Conservation (phyloP, 2,888 invertebrate genomes). For the Lapara coniferarum region DNA sequence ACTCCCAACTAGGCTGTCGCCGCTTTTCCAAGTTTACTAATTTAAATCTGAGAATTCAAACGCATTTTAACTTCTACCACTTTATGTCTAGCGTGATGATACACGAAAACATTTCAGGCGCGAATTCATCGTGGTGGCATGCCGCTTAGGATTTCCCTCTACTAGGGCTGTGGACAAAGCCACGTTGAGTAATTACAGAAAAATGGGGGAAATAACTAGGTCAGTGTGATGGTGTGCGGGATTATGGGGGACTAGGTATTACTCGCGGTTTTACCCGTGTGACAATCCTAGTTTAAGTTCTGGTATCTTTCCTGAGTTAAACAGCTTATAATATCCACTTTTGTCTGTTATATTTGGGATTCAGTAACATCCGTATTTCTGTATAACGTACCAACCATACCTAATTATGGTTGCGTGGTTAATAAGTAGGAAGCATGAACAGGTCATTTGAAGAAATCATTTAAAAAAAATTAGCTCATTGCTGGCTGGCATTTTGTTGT, state of each 20-base stretch:
- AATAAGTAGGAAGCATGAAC: too few relatives aligned
- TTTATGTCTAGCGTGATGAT: background rate
- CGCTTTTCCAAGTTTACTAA: too few relatives aligned
- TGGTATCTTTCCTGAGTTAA: background rate
- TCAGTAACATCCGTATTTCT: too few relatives aligned
- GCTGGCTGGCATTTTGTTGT: too few relatives aligned
- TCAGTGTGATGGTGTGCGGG: conserved; percentile 54
- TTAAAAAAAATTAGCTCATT: too few relatives aligned
- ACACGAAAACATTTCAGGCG: conserved; percentile 1
- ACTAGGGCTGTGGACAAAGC: conserved; percentile 70
- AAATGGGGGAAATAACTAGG: conserved; percentile 77
- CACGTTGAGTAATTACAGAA: conserved; percentile 80
- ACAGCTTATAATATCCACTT: background rate
- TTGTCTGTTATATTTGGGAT: too few relatives aligned
- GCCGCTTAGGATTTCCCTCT: conserved; percentile 42
- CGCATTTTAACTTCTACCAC: background rate
- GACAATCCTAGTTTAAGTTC: background rate
- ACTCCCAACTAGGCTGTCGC: too few relatives aligned
- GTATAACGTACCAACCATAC: too few relatives aligned
- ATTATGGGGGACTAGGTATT: conserved; percentile 10
- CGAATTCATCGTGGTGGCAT: conserved; percentile 31
- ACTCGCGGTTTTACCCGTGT: background rate
- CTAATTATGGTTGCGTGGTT: too few relatives aligned
- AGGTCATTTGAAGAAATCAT: too few relatives aligned
- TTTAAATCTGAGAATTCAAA: background rate